Evolutionary conservation across 1,140 invertebrate species (phyloP).

Genomic region (Magallana angulata): DNA sequence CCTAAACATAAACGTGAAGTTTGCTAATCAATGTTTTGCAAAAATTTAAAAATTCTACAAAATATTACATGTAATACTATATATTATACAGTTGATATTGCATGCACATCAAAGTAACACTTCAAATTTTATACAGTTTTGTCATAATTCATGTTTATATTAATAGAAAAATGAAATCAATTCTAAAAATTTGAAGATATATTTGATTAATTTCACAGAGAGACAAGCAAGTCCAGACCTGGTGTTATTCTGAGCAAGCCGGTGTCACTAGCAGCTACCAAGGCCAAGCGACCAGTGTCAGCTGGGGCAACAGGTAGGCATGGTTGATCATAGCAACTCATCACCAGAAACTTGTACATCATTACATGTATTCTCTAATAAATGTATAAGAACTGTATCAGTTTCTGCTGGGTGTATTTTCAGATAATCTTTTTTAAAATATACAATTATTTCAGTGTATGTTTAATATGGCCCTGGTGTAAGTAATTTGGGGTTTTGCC

Average conservation of each 20-base stretch:
- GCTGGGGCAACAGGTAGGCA: background rate
- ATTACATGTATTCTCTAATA: no score
- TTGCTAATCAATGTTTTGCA: no score
- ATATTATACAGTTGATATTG: no score
- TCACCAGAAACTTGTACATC: no score
- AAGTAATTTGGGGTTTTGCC: background rate
- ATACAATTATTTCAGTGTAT: background rate
- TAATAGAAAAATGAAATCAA: no score
- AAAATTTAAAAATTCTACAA: no score
- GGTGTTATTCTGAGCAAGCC: constrained; percentile 9
- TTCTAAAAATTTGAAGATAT: no score
- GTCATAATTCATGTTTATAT: no score
- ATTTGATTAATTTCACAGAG: background rate
- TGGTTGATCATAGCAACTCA: background rate
- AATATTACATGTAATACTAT: no score
- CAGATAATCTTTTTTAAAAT: background rate
- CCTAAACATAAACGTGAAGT: no score
- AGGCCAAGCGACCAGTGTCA: background rate
- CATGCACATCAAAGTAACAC: no score
- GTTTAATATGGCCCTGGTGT: background rate
- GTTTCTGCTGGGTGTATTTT: background rate
- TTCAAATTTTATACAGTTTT: no score
- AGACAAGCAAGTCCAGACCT: background rate
- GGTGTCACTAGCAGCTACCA: background rate
- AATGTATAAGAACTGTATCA: background rate